These are phyloP conservation scores for Drosophila paulistorum DNA, from an alignment of 1,140 invertebrate species.

Conservation along the genomic window DNA sequence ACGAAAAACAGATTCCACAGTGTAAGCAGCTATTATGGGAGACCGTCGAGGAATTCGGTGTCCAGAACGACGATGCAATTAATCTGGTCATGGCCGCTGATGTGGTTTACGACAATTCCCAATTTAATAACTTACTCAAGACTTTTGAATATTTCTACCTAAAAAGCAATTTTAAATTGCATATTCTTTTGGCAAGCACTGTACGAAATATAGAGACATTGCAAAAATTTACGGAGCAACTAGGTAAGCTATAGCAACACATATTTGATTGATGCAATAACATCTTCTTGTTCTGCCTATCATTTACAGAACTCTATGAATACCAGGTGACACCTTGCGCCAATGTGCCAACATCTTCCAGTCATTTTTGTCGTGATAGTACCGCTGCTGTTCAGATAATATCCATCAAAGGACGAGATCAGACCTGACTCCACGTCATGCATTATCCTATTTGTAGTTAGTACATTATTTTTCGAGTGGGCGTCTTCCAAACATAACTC, in stretches of 20 bases:
- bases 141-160: conserved; percentile 62
- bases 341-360: conserved; percentile 55
- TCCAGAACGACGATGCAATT: conserved; percentile 20
- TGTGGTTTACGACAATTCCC: conserved; percentile 73
- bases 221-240: conserved; percentile 56
- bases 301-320: conserved; percentile 28
- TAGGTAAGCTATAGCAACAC: conserved; percentile 40
- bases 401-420: conserved; percentile 32
- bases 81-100: conserved; percentile 73
- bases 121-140: conserved; percentile 55
- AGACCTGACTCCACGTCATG: not conserved
- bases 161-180: conserved; percentile 30
- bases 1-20: conserved; percentile 14
- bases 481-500: too few species aligned
- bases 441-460: not conserved
- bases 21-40: conserved; percentile 60
- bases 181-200: conserved; percentile 73
- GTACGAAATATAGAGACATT: conserved; percentile 74
- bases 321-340: conserved; percentile 65
- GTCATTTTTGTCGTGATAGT: conserved; percentile 66
- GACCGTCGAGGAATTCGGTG: conserved; percentile 39
- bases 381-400: conserved; percentile 71
- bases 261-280: not conserved
- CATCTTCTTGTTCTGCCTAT: not conserved
- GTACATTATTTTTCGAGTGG: too few species aligned